Evolutionary conservation across 2,113 vertebrate species (phyloP), one percentile per base, ranked within the genome.

Genomic region (Grus americana): DNA sequence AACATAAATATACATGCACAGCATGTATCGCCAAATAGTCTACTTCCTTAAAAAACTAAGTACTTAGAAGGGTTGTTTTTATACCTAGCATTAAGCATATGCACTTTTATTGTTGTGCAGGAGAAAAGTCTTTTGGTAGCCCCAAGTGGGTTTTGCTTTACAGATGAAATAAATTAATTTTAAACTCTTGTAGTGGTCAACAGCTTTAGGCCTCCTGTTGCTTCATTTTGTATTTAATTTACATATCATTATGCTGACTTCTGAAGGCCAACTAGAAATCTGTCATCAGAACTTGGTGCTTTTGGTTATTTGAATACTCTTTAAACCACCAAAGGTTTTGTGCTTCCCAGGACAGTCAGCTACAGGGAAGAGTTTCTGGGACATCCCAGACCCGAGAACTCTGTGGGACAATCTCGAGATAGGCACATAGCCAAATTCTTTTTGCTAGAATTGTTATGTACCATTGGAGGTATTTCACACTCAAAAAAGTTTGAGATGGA

Each of bases 261-360:
- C 44, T 90, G 36, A 86, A 66, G 29, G 36, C 46, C 68, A 66
- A 9, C 55, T 86, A 63, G 75, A 88, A 88, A 62, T 80, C 32
- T 71, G 22, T 79, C 52, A 50, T 83, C 59, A 57, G 52, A 91
- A 92, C 50, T 78, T 66, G 88, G 86, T 95, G 94, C 88, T 97
- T 80, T 93, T 89, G 21, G 15, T 86, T 74, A 80, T 55, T 34
- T 79, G 83, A 94, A 22, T 75, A 44, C 71, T 79, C 59, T 80
- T 62, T 78, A 87, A 93, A 59, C 65, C 34, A 82, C 86, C 83
- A 95, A 97, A 95, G 70, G 76, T 86, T 84, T 92, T 85, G 52
- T 1, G 10, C 72, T 89, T 92, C 57, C 75, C 50, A 55, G 80
- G 29, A 18, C 67, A 66, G 4, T 83, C 38, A 38, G 22, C 55